A percentile compares a stretch with the other conserved stretches of the same genome.
Conservation (phyloP, 2,888 invertebrate genomes). For the Protula sp. region DNA sequence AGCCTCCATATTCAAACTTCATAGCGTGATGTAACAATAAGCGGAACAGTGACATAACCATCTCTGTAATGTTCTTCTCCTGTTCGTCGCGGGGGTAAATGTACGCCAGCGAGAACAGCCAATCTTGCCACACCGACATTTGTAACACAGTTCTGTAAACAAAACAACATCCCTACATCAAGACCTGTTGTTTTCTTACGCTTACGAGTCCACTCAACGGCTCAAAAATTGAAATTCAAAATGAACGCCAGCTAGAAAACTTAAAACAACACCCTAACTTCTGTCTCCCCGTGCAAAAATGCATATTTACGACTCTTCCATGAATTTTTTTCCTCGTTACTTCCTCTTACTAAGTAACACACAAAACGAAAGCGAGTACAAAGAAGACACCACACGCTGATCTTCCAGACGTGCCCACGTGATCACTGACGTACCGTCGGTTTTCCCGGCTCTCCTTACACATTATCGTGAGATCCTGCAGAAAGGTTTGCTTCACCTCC, state of each 20-base stretch:
- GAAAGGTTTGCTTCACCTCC: constrained; percentile 77
- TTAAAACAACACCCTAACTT: too few relatives aligned
- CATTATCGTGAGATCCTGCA: constrained; percentile 95
- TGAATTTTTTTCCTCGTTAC: too few relatives aligned
- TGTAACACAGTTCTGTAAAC: constrained; percentile 76
- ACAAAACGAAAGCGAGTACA: too few relatives aligned
- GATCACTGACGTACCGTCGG: constrained; percentile 61
- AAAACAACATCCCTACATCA: too few relatives aligned
- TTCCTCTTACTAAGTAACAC: too few relatives aligned
- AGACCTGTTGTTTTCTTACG: not conserved
- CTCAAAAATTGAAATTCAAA: not conserved
- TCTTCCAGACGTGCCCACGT: too few relatives aligned
- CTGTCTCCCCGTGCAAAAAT: too few relatives aligned
- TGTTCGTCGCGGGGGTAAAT: constrained; percentile 93
- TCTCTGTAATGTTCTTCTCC: constrained; percentile 93
- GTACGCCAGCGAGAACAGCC: constrained; percentile 92
- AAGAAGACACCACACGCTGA: too few relatives aligned
- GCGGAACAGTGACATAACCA: constrained; percentile 95
- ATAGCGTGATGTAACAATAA: constrained; percentile 98
- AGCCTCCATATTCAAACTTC: constrained; percentile 98
- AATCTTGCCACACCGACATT: constrained; percentile 99
- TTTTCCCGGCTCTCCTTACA: constrained; percentile 98
- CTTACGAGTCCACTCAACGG: not conserved
- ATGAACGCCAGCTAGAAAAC: too few relatives aligned
- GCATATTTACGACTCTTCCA: too few relatives aligned